phyloP scores from a whole-genome alignment of 2,113 vertebrate genomes.

The Myiagra hebetior region DNA sequence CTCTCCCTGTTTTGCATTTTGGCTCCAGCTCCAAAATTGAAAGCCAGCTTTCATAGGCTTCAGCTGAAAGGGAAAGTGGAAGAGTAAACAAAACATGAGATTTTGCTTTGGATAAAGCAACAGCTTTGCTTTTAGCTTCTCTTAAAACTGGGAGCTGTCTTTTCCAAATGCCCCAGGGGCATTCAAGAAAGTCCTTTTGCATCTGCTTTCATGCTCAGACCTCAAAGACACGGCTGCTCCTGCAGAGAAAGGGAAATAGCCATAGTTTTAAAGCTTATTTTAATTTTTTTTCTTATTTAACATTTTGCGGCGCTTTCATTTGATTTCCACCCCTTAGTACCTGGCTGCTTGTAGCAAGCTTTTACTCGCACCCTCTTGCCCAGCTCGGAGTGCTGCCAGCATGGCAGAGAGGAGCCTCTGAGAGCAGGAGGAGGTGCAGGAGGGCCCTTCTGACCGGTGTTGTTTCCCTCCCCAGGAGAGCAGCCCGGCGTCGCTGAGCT shows the following conservation, averaged over 20 bases:
- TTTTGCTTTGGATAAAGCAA: neutral
- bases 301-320: neutral
- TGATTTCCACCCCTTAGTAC: neutral
- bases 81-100: constrained; percentile 15
- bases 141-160: neutral
- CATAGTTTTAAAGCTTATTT: neutral
- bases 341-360: neutral
- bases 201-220: constrained; percentile 3
- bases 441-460: constrained; percentile 6
- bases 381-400: neutral
- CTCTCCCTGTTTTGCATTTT: constrained; percentile 32
- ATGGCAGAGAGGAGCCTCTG: neutral
- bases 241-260: neutral
- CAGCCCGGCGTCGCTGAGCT: constrained; percentile 83
- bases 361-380: neutral
- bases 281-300: neutral
- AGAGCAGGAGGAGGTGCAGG: neutral
- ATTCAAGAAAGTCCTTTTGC: neutral
- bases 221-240: neutral
- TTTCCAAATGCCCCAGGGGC: neutral
- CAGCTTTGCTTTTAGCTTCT: neutral
- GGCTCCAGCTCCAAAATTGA: neutral
- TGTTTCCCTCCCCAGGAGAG: constrained; percentile 81
- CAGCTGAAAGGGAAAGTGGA: constrained; percentile 25
- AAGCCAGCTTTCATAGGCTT: constrained; percentile 23